phyloP scores from a whole-genome alignment of 2,888 invertebrate species.

The Folsomia candida region DNA sequence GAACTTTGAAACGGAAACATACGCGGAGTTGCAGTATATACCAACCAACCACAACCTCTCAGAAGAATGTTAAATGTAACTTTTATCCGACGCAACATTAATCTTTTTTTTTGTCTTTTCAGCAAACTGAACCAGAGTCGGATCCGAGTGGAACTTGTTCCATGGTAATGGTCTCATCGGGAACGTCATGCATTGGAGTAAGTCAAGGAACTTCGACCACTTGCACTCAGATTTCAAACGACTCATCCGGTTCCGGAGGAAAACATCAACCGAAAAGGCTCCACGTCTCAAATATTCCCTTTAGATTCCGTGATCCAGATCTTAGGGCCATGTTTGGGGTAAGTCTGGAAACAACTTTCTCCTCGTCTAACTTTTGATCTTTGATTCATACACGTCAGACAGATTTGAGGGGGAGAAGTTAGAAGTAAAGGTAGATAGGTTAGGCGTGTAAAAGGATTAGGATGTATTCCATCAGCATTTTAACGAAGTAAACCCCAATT shows the following conservation, averaged over 20 bases:
- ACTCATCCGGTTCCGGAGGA: conserved; percentile 34
- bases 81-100: conserved; percentile 5
- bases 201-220: conserved; percentile 45
- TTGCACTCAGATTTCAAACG: conserved; percentile 43
- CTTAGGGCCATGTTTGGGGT: conserved; percentile 98
- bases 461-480: no score
- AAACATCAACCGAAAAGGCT: conserved; percentile 75
- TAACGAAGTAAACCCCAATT: background rate
- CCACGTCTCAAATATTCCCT: conserved; percentile 99
- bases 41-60: no score
- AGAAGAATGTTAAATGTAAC: background rate
- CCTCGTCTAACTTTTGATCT: background rate
- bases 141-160: conserved; percentile 55
- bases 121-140: conserved; percentile 63
- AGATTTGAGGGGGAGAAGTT: background rate
- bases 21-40: no score
- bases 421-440: background rate
- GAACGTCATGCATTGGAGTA: conserved; percentile 56
- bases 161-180: conserved; percentile 54
- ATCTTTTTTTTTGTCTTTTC: conserved; percentile 53
- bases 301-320: conserved; percentile 98
- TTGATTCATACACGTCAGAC: background rate
- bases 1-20: background rate
- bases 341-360: conserved; percentile 58
- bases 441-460: no score